Evolutionary conservation across 2,797 vertebrate genomes (phyloP).

Genomic region (Novumbra hubbsi): DNA sequence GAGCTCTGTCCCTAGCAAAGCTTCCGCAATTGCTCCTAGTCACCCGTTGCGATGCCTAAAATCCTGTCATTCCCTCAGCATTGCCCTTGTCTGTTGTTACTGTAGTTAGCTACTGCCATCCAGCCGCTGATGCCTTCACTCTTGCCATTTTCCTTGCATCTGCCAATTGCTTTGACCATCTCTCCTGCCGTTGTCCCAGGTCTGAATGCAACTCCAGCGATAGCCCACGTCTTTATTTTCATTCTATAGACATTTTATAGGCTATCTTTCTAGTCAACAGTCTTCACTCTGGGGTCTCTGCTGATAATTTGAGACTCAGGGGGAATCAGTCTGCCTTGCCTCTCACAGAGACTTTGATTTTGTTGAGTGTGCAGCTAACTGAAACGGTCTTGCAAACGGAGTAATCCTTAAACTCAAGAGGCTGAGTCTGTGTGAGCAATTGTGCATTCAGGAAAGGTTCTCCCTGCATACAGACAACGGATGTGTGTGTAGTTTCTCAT

Average conservation of each 20-base stretch:
- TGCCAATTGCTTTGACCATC: background rate
- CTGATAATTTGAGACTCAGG: conserved; percentile 21
- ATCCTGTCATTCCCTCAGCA: background rate
- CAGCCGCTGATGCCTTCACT: too few species aligned
- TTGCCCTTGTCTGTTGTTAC: background rate
- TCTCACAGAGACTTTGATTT: conserved; percentile 33
- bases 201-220: background rate
- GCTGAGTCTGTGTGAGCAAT: background rate
- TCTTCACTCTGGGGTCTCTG: conserved; percentile 22
- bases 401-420: conserved; percentile 18
- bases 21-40: conserved; percentile 20
- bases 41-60: background rate
- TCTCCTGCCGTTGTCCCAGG: background rate
- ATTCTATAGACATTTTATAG: conserved; percentile 5
- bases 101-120: too few species aligned
- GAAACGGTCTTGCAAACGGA: conserved; percentile 19
- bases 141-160: background rate
- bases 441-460: background rate
- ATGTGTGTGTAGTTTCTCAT: background rate
- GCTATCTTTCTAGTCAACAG: conserved; percentile 10
- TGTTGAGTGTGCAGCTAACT: conserved; percentile 24
- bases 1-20: background rate
- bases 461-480: background rate
- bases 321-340: conserved; percentile 23
- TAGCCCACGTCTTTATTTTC: background rate